A percentile compares a stretch with the other conserved stretches of the same genome.
phyloP scores from a whole-genome alignment of 2,888 invertebrate genomes.

The Eueremaeus valkanovi region DNA sequence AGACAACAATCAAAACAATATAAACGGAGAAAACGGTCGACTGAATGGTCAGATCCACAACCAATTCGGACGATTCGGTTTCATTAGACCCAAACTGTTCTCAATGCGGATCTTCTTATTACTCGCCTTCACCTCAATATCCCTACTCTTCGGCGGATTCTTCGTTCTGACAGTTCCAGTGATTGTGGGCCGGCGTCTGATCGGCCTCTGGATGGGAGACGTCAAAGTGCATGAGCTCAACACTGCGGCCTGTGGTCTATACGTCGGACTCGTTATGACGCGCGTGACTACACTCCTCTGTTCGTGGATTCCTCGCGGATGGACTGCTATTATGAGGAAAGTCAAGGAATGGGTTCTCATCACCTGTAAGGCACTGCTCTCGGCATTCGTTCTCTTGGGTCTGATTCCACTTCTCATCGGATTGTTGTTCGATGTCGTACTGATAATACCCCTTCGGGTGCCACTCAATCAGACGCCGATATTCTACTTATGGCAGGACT shows the following conservation, averaged over 20 bases:
- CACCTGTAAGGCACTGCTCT: constrained; percentile 70
- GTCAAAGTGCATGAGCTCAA: constrained; percentile 83
- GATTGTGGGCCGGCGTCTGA: constrained; percentile 72
- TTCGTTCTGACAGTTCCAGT: constrained; percentile 47
- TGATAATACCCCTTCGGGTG: constrained; percentile 87
- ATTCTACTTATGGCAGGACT: constrained; percentile 66
- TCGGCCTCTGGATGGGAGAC: constrained; percentile 77
- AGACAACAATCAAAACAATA: constrained; percentile 13
- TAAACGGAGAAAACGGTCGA: constrained; percentile 11
- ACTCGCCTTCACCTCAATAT: constrained; percentile 29
- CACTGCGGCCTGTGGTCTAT: constrained; percentile 89
- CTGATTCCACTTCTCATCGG: constrained; percentile 80
- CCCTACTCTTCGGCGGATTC: constrained; percentile 40
- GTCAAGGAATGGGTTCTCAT: constrained; percentile 50
- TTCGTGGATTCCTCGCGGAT: constrained; percentile 84
- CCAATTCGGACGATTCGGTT: constrained; percentile 16
- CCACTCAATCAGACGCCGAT: constrained; percentile 81
- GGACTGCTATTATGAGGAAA: constrained; percentile 58
- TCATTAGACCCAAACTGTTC: constrained; percentile 38
- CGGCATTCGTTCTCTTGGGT: constrained; percentile 67
- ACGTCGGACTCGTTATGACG: constrained; percentile 88
- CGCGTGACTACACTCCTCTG: constrained; percentile 74
- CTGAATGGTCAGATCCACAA: constrained; percentile 20
- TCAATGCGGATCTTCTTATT: constrained; percentile 32
- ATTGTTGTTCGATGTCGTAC: constrained; percentile 75